These are phyloP conservation scores for Dexiosoma caninum DNA, from an alignment of 2,888 invertebrate species.

Conservation along the genomic window DNA sequence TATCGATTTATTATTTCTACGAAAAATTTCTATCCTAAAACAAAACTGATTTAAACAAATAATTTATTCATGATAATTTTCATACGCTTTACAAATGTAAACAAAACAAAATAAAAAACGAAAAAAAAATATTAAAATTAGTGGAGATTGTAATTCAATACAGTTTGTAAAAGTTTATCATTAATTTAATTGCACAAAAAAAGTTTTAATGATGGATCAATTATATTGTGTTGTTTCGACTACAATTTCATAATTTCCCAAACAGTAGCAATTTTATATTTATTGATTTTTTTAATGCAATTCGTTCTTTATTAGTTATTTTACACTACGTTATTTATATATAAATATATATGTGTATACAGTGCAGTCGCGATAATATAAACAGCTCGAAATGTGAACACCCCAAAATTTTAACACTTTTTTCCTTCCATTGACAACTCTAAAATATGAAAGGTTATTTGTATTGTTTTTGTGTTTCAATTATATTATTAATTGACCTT, in stretches of 20 bases:
- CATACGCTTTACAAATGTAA: neutral
- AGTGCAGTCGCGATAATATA: too few relatives aligned
- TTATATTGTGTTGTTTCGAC: neutral
- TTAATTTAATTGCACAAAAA: neutral
- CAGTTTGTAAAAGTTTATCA: neutral
- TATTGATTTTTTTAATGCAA: too few relatives aligned
- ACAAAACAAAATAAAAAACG: neutral
- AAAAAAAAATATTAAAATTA: neutral
- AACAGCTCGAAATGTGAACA: too few relatives aligned
- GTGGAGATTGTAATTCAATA: conserved; percentile 1
- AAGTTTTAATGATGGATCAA: neutral
- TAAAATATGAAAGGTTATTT: too few relatives aligned
- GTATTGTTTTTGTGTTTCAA: too few relatives aligned
- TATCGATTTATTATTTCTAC: too few relatives aligned
- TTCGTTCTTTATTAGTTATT: neutral
- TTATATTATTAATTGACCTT: too few relatives aligned
- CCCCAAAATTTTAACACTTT: too few relatives aligned
- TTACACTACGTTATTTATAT: neutral
- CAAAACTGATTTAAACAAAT: neutral
- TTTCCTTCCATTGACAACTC: too few relatives aligned
- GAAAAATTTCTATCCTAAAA: too few relatives aligned
- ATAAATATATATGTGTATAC: too few relatives aligned
- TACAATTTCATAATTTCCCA: neutral
- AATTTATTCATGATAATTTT: neutral
- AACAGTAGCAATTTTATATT: neutral